phyloP scores from a whole-genome alignment of 2,888 invertebrate species.

The Sarcophaga caerulescens region DNA sequence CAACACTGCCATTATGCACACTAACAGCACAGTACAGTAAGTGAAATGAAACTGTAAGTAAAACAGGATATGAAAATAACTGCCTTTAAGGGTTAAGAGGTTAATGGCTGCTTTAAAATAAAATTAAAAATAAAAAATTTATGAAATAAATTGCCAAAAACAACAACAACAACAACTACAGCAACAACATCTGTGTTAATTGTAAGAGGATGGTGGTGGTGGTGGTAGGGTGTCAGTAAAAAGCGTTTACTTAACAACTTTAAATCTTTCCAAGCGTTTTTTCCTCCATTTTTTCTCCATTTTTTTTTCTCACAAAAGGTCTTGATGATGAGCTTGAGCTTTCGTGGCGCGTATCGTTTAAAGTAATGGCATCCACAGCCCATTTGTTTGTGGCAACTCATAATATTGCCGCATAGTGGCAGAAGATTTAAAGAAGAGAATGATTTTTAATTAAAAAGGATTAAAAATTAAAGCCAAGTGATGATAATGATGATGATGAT shows the following conservation, averaged over 20 bases:
- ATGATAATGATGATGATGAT: not conserved
- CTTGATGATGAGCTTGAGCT: not conserved
- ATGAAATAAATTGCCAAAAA: slow-evolving; percentile 23
- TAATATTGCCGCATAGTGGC: slow-evolving; percentile 10
- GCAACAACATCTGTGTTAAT: slow-evolving; percentile 1
- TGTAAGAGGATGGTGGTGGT: not conserved
- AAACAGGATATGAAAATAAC: slow-evolving; percentile 36
- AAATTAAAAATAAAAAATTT: slow-evolving; percentile 32
- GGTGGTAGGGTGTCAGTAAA: not conserved
- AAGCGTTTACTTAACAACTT: slow-evolving; percentile 40
- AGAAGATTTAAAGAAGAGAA: slow-evolving; percentile 47
- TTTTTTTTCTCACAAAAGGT: not conserved
- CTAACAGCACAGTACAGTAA: not conserved
- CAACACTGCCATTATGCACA: not conserved
- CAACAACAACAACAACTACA: not conserved
- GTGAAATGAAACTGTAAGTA: not conserved
- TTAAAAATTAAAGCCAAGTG: slow-evolving; percentile 46
- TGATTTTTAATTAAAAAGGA: slow-evolving; percentile 64
- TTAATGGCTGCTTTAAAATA: slow-evolving; percentile 40
- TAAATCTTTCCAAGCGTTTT: slow-evolving; percentile 32
- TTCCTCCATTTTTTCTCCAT: not conserved
- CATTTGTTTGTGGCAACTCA: slow-evolving; percentile 26
- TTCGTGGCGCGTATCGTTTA: not conserved
- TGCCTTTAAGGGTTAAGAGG: slow-evolving; percentile 34
- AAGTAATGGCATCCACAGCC: not conserved